Evolutionary conservation across 2,797 vertebrate genomes (phyloP).

Genomic region (Miichthys miiuy): DNA sequence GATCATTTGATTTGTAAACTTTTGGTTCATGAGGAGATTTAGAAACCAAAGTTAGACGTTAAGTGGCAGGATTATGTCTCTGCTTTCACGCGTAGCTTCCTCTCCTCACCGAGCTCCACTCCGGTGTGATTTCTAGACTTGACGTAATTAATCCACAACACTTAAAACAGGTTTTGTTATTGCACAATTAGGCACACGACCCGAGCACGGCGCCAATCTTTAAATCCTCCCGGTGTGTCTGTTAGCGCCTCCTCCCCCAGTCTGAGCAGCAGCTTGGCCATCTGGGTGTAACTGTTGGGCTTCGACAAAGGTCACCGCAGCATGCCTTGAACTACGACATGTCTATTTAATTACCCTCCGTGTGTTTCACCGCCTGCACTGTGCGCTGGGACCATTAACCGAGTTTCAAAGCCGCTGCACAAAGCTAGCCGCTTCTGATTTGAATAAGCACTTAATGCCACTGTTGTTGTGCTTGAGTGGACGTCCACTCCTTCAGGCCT

Average conservation of each 20-base stretch:
- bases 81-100: too few species aligned
- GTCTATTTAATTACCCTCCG: constrained; percentile 54
- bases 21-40: constrained; percentile 2
- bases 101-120: constrained; percentile 8
- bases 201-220: not conserved
- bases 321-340: constrained; percentile 57
- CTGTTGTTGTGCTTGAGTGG: constrained; percentile 3
- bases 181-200: not conserved
- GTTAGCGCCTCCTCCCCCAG: constrained; percentile 2
- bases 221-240: constrained; percentile 8
- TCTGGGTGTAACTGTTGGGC: constrained; percentile 58
- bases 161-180: constrained; percentile 5
- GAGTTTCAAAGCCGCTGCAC: constrained; percentile 38
- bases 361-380: constrained; percentile 30
- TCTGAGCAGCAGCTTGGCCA: constrained; percentile 54
- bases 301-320: constrained; percentile 60
- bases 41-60: not conserved
- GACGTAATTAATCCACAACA: not conserved
- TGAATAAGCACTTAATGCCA: constrained; percentile 34
- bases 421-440: constrained; percentile 19
- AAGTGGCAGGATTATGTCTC: too few species aligned
- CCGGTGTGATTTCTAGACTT: not conserved
- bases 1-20: not conserved
- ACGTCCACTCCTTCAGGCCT: constrained; percentile 1
- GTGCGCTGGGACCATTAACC: constrained; percentile 43